A percentile compares a stretch with the other conserved stretches of the same genome.
Conservation (phyloP, 2,113 vertebrate species). For the Glaucidium brasilianum region DNA sequence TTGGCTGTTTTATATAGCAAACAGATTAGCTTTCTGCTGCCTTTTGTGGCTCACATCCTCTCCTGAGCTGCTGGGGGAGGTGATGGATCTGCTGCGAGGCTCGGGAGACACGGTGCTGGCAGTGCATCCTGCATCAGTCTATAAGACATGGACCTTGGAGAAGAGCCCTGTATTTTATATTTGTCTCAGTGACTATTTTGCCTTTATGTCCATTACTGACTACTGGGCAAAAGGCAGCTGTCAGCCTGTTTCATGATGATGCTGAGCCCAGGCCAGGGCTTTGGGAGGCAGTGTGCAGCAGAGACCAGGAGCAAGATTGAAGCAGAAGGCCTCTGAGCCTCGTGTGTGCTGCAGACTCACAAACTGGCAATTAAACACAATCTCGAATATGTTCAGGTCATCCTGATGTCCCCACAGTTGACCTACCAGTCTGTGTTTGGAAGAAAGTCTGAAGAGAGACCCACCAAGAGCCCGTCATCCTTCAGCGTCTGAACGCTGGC, state of each 20-base stretch:
- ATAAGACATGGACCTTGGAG: not conserved
- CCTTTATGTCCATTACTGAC: not conserved
- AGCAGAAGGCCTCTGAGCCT: not conserved
- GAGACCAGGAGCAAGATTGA: not conserved
- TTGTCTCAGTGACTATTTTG: not conserved
- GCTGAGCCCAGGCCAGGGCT: not conserved
- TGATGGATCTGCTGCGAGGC: not conserved
- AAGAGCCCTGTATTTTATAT: not conserved
- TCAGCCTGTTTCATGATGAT: not conserved
- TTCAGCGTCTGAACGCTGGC: not conserved
- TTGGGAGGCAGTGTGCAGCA: not conserved
- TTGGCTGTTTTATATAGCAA: not conserved
- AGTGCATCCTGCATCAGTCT: fast-evolving
- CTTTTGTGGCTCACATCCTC: not conserved
- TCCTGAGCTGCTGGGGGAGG: not conserved
- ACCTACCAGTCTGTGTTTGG: not conserved
- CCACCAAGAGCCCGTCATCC: not conserved
- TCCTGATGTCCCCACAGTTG: not conserved
- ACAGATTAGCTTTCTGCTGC: slow-evolving; percentile 1
- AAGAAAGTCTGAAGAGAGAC: not conserved
- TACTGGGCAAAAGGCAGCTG: not conserved
- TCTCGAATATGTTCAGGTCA: not conserved
- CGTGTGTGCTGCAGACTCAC: not conserved
- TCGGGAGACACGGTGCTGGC: not conserved
- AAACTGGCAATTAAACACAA: not conserved